A percentile compares a stretch with the other conserved stretches of the same genome.
Conservation (phyloP, 2,113 vertebrate species). For the Gymnocephalus cernua region DNA sequence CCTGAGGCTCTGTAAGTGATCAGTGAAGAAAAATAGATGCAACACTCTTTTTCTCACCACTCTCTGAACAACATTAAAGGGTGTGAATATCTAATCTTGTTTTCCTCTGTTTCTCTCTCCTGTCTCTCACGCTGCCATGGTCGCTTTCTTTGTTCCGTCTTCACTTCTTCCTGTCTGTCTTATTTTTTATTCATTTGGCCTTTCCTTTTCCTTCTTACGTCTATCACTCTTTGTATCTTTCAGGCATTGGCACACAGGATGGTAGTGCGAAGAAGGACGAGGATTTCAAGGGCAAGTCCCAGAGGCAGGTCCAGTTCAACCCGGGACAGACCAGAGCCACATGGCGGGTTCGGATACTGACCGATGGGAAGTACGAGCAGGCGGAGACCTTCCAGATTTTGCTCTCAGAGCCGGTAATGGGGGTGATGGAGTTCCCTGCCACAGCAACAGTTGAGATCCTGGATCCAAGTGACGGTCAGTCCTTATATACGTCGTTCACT, state of each 20-base stretch:
- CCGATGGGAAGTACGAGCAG: conserved; percentile 89
- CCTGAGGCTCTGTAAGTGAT: conserved; percentile 57
- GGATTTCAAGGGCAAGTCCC: conserved; percentile 93
- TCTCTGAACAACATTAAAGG: conserved; percentile 59
- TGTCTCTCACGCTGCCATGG: conserved; percentile 43
- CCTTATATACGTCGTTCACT: background rate
- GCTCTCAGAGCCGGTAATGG: conserved; percentile 94
- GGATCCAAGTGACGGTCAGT: conserved; percentile 93
- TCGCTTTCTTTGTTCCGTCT: conserved; percentile 32
- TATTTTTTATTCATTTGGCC: background rate
- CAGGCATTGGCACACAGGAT: conserved; percentile 92
- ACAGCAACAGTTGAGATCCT: conserved; percentile 90
- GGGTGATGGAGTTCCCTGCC: conserved; percentile 87
- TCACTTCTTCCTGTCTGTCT: background rate
- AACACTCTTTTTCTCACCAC: conserved; percentile 59
- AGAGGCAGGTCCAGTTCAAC: conserved; percentile 96
- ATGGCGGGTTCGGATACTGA: conserved; percentile 89
- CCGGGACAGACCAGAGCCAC: conserved; percentile 91
- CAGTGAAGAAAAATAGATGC: conserved; percentile 57
- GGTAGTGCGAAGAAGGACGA: conserved; percentile 89
- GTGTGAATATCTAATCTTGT: conserved; percentile 68
- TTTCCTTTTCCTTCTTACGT: background rate
- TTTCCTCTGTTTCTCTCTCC: conserved; percentile 57
- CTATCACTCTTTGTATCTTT: background rate
- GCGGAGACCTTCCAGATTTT: conserved; percentile 92